phyloP scores from a whole-genome alignment of 1,140 invertebrate genomes.

The Bombus sylvicola region DNA sequence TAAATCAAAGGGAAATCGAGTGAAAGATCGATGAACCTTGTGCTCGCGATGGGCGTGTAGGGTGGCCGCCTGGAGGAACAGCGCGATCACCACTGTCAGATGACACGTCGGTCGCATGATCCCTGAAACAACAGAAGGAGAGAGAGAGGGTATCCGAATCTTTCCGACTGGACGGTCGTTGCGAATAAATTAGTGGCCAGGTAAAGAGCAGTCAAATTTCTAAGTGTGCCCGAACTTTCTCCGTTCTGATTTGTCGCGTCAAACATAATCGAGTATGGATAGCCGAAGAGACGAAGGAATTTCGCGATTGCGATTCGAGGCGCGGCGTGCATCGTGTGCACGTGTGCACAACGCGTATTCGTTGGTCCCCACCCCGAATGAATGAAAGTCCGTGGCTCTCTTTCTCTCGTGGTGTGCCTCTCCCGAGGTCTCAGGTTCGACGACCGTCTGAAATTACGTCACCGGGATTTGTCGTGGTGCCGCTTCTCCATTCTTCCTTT shows the following conservation, averaged over 20 bases:
- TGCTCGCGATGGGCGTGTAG: conserved; percentile 79
- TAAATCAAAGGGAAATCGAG: not conserved
- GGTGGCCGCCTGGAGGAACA: conserved; percentile 64
- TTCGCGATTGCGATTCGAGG: conserved; percentile 42
- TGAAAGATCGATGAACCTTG: conserved; percentile 72
- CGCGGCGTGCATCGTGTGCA: not conserved
- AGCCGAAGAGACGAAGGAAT: not conserved
- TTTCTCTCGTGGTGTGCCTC: conserved; percentile 14
- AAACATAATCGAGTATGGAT: not conserved
- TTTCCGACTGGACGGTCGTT: conserved; percentile 12
- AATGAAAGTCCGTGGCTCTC: conserved; percentile 62
- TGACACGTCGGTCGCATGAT: conserved; percentile 72
- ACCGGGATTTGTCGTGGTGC: conserved; percentile 54
- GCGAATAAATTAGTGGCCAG: conserved; percentile 13
- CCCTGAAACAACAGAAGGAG: conserved; percentile 64
- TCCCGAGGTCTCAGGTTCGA: conserved; percentile 65
- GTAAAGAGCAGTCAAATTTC: not conserved
- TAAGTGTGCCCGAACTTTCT: conserved; percentile 7
- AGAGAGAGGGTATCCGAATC: conserved; percentile 51
- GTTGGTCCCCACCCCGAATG: conserved; percentile 55
- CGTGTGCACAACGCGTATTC: conserved; percentile 17
- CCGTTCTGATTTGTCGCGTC: not conserved
- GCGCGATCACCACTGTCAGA: conserved; percentile 59
- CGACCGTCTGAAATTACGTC: conserved; percentile 70
- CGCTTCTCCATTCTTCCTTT: conserved; percentile 2